Evolutionary conservation across 2,113 vertebrate species (phyloP), one percentile per base, ranked within the genome.

Genomic region (Gopherus flavomarginatus): DNA sequence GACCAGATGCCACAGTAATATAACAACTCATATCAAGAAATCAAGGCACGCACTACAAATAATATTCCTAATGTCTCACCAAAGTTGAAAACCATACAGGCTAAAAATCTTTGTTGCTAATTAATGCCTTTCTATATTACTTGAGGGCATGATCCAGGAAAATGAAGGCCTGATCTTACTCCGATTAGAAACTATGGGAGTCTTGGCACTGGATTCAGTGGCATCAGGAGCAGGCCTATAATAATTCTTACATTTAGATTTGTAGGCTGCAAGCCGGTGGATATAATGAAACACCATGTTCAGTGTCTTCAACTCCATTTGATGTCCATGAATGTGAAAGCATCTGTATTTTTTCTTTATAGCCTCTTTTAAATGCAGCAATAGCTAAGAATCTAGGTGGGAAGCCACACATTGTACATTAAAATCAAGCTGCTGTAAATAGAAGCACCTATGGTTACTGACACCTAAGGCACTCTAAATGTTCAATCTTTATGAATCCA

Each of bases 371-470:
- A 94, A 90, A 95, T 24, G n/a, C 38, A 94, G 35, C n/a, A 83
- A 65, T 90, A n/a, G 44, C 6, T 53, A 88, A 83, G 89, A 77
- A 92, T 85, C 26, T 57, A 85, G 86, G 5, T 62, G 65, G 88
- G 38, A 91, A 53, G 83, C 53, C 78, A 93, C 69, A 90, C 22
- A 22, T 8, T 57, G 87, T 50, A 75, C 10, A 81, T 90, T 77
- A 96, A 94, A 96, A 94, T 93, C 35, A 85, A 95, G 75, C 65
- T 87, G 4, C 11, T 92, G 38, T 42, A 89, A 94, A 83, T 27
- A 94, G 90, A 87, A 94, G 81, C 7, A 85, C 42, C 31, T n/a
- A n/a, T 2, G 3, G 38, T 87, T 95, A 81, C 87, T 50, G 85
- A 26, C 57, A 47, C 22, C 65, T 72, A 87, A 91, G 59, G n/a